Evolutionary conservation across 2,113 vertebrate genomes (phyloP), one percentile per base, ranked within the genome.

Genomic region (Ammodytes marinus): DNA sequence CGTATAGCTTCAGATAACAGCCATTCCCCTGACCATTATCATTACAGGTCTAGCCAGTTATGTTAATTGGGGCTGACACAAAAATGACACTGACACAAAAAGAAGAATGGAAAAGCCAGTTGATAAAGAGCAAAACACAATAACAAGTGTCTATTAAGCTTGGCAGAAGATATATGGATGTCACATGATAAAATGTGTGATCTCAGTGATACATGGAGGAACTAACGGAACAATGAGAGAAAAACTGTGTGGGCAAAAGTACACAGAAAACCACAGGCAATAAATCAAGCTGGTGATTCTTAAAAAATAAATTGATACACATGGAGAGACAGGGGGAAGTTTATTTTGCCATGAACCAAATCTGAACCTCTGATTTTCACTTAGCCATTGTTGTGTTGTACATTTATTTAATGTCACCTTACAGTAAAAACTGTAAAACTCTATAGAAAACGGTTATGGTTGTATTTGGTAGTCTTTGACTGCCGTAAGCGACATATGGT

Each of bases 11-110:
- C 43, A 64, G 85, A 87, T 91, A 88, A 87, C 68, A 81, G 74
- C 69, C 77, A 17, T 79, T 91, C 84, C 82, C 77, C n/a, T 63
- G 77, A 82, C 87, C 69, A 82, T 85, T 88, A 88, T 88, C 89
- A 88, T 88, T 79, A 84, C 76, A 86, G 83, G 78, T 73, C 83
- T 54, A 39, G 72, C 45, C 86, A 76, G 79, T 89, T 76, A 59
- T 60, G 69, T 89, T 91, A 84, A 90, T 91, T 89, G 74, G 69
- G 15, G 14, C 45, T 55, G 57, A 47, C 54, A 84, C 75, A 88
- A 77, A 89, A 89, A 91, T 86, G 59, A 85, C 74, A 78, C 49
- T 4, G 55, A 73, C 69, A 69, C 69, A 66, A 60, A 66, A 60
- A 72, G 55, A 86, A 13, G 37, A 63, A 83, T 74, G 64, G 49